Evolutionary conservation across 2,113 vertebrate genomes (phyloP), one percentile per base, ranked within the genome.

Genomic region (Deroptyus accipitrinus): DNA sequence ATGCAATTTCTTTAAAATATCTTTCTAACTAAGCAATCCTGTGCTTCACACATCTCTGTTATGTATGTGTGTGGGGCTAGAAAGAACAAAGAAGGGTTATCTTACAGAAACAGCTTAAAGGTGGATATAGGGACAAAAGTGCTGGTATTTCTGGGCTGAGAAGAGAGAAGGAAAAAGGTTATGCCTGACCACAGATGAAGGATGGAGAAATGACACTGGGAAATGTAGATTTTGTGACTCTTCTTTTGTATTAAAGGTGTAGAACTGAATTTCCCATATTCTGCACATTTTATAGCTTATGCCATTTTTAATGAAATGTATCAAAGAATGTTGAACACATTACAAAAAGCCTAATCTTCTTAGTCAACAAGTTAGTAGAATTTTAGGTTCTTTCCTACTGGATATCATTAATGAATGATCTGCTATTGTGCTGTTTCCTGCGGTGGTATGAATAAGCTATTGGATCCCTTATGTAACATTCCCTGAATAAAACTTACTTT

Each of bases 121-220:
- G 17, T 20, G 11, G 4, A 51, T 15, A 5, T 4, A 39, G 6
- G 17, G 24, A 10, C 28, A 68, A 54, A 55, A 55, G 5, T 25
- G 7, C 1, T n/a, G 20, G 1, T 63, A 10, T 28, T 37, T 59
- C 24, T 49, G 25, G 4, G 1, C 13, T 69, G 25, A 83, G 28
- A 30, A 1, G 8, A 83, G 17, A 73, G 39, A 73, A 86, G 72
- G 2, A 67, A 41, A 86, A 49, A 30, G 6, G 2, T 11, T 62
- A 24, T 4, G 5, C 5, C 12, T 68, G 22, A 16, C 6, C 3
- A 30, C 2, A 5, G 1, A 9, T 13, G 7, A 75, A 41, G 27
- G 4, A 2, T 31, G 23, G 8, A 57, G 20, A 59, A 67, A 44
- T 31, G 11, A 55, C 11, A 1, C 10, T 46, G 13, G n/a, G 28